Conservation (phyloP, 2,113 vertebrate genomes). For the Epinephelus lanceolatus region DNA sequence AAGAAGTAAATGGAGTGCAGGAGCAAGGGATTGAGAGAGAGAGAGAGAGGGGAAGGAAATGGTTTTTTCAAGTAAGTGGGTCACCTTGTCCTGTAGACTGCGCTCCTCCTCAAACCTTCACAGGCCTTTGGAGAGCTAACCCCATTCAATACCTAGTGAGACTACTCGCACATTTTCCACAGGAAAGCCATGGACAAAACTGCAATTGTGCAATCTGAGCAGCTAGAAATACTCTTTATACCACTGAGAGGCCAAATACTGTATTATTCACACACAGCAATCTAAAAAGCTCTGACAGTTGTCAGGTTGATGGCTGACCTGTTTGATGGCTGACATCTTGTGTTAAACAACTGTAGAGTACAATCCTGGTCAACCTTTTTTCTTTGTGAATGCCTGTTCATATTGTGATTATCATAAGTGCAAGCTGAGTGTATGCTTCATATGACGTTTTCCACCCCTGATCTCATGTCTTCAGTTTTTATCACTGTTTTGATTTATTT, state of each 20-base stretch:
- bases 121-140: constrained; percentile 71
- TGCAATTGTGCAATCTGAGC: constrained; percentile 24
- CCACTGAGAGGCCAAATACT: no score
- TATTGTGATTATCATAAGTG: no score
- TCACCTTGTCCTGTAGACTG: constrained; percentile 76
- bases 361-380: not conserved
- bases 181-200: constrained; percentile 33
- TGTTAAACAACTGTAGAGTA: not conserved
- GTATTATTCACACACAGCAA: not conserved
- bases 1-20: constrained; percentile 2
- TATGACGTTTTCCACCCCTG: not conserved
- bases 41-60: constrained; percentile 21
- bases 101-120: constrained; percentile 64
- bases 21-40: constrained; percentile 31
- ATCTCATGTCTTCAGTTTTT: not conserved
- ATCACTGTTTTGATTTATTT: not conserved
- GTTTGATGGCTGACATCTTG: not conserved
- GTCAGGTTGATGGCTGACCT: not conserved
- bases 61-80: constrained; percentile 68
- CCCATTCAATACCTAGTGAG: constrained; percentile 67
- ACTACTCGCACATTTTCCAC: constrained; percentile 7
- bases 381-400: no score
- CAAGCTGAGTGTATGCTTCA: no score
- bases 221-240: not conserved
- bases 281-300: not conserved